Base-by-base conservation (phyloP, 2,113 vertebrate species). In the Sialia sialis region DNA sequence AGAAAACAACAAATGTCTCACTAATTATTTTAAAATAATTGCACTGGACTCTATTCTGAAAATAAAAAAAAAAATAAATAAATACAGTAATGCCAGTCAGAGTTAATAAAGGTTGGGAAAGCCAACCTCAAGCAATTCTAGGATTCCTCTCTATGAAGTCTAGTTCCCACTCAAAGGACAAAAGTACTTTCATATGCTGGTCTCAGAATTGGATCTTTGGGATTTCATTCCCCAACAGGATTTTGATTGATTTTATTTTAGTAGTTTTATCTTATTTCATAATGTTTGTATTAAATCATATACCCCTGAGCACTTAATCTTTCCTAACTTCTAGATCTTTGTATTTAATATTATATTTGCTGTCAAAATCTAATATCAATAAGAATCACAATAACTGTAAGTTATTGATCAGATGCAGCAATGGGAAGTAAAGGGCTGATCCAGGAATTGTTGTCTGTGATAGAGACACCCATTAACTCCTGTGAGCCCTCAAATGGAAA, bases 181-280 rank as follows among this genome's bases (percentile, higher is more conserved):
- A 68, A 93, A 87, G 11, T 66, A 59, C 10, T 89, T 88, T 84
- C 25, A 81, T 77, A 36, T 79, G 82, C 48, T 69, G 52, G 5
- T 81, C 68, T 72, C 54, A 79, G 58, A 84, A 46, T 6, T 76
- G 43, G 34, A n/a, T 80, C 82, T 90, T 56, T 82, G 43, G 60
- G 51, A 86, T 91, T 83, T 79, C 48, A 38, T 92, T 87, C 44
- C 63, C 60, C 84, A 89, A 78, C 20, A 75, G 76, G 74, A 59
- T 87, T 96, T 90, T 93, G 91, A 94, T 94, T 90, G 89, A 94
- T 97, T 94, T 90, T 59, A 68, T 79, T 95, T 92, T 87, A 80
- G 55, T 87, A 80, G 52, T 78, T 94, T 95, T 96, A 87, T 72
- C 75, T 81, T 84, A 90, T 93, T 96, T 94, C 64, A 87, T 95